Base-by-base conservation (phyloP, 2,797 vertebrate genomes). In the Darevskia mixta region DNA sequence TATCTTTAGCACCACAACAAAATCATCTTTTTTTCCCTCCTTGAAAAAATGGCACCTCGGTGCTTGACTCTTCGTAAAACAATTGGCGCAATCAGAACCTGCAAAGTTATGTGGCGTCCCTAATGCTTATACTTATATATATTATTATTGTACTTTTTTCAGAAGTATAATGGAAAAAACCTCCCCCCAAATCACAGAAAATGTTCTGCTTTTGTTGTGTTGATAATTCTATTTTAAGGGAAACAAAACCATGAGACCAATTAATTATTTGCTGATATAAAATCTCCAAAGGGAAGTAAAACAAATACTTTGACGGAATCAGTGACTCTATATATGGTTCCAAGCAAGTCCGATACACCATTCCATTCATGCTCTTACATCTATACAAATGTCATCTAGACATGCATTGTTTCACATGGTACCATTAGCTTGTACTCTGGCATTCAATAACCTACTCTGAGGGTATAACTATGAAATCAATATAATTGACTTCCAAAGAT, bases 261-360 rank as follows among this genome's bases (percentile, higher is more conserved):
- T 7, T 79, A 89, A 32, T 89, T 90, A 91, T 58, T 35, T 84
- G 76, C 38, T 88, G 45, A 6, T 91, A 4, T 89, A 81, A 80
- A 84, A 64, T 23, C 58, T 79, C 83, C 67, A 87, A 91, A 94
- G 91, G 85, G 83, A 83, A 77, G 84, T 89, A 85, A 88, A 90
- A 55, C 43, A 79, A 61, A 94, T 87, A 45, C 61, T 85, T 18
- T 89, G 87, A 18, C 3, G 67, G 87, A 93, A 93, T 64, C 75
- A 86, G 15, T 66, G 0, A 86, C 73, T 93, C 85, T 90, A 27
- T 23, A 81, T 23, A 43, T 88, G 29, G 86, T 32, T 89, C 64
- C 86, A 92, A 88, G 79, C 73, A 6, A 23, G 1, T 64, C 89
- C 76, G 88, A 90, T 29, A 89, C 1, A 10, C 3, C 6, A 85